A percentile compares a stretch with the other conserved stretches of the same genome.
Conservation (phyloP, 2,888 invertebrate species). For the Sinopyrophorus schimmeli region DNA sequence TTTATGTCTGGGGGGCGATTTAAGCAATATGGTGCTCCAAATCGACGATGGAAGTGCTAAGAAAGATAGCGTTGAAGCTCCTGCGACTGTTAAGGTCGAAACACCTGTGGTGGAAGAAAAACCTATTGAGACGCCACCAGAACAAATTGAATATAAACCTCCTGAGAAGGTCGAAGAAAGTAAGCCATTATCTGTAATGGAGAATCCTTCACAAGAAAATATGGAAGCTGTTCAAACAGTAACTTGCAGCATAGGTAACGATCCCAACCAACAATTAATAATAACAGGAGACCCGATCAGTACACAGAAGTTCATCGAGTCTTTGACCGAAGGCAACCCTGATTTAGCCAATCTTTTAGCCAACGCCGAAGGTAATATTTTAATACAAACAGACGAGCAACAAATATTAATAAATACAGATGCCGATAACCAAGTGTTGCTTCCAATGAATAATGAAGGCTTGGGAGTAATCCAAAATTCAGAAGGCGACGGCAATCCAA, state of each 20-base stretch:
- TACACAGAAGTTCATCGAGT: constrained; percentile 54
- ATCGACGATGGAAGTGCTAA: constrained; percentile 54
- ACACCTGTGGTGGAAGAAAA: constrained; percentile 3
- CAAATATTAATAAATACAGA: constrained; percentile 56
- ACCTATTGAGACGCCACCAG: constrained; percentile 2
- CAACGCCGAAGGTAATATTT: constrained; percentile 52
- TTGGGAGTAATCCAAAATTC: constrained; percentile 35
- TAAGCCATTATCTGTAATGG: neutral
- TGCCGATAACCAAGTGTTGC: constrained; percentile 47
- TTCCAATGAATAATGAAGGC: constrained; percentile 40
- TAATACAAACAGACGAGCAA: constrained; percentile 56
- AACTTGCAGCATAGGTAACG: constrained; percentile 41
- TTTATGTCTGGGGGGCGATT: constrained; percentile 53
- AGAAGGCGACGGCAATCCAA: constrained; percentile 47
- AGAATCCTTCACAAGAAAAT: constrained; percentile 40
- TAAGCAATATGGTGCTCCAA: constrained; percentile 60
- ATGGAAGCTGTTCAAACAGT: constrained; percentile 46
- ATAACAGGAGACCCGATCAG: constrained; percentile 54
- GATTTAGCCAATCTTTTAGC: constrained; percentile 53
- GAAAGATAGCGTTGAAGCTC: constrained; percentile 16
- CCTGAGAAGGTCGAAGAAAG: constrained; percentile 6
- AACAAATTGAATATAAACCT: constrained; percentile 14
- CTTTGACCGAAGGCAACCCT: constrained; percentile 52
- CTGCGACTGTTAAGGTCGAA: constrained; percentile 15
- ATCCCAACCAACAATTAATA: constrained; percentile 51